Base-by-base conservation (phyloP, 2,113 vertebrate genomes). In the Diphyllodes magnificus region DNA sequence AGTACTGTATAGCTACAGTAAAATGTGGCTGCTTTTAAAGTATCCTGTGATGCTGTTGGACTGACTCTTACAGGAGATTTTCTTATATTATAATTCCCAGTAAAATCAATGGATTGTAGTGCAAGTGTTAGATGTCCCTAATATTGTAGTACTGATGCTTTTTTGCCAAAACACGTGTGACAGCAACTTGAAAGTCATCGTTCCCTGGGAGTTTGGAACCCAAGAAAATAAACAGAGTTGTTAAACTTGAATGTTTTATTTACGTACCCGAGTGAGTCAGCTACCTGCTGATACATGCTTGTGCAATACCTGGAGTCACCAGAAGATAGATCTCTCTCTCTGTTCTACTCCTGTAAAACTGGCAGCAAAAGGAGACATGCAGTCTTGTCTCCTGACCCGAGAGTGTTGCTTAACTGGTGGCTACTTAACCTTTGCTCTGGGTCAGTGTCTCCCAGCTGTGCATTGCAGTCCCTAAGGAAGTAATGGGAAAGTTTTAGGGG, bases 191-290 rank as follows among this genome's bases (percentile, higher is more conserved):
- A 64, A 71, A 75, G 39, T 39, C 27, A 47, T 56, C 0, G 4
- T 68, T 89, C 30, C 22, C 9, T 68, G 57, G 2, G 22, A 85
- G 19, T 59, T 42, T 63, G 51, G 15, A 78, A 75, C 24, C 68
- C 47, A 71, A 5, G 21, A 85, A 57, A 28, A 37, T 70, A 61
- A 82, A 64, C 2, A 0, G 12, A 65, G 21, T 22, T 88, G n/a
- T 30, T 64, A 37, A 90, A 51, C 44, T 28, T 15, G 8, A 35
- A 39, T 28, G 17, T 71, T 59, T 59, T 9, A 3, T 73, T 40
- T 53, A 4, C 2, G 0, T 42, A 30, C 9, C 4, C 0, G 0
- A 44, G 8, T 15, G 39, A 30, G 20, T 45, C 73, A 51, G 54
- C 56, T 72, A 2, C 22, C n/a, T 60, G 12, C 14, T 13, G 24